These are phyloP conservation scores for Corythoichthys intestinalis DNA, from an alignment of 2,113 vertebrate species.

Conservation along the genomic window DNA sequence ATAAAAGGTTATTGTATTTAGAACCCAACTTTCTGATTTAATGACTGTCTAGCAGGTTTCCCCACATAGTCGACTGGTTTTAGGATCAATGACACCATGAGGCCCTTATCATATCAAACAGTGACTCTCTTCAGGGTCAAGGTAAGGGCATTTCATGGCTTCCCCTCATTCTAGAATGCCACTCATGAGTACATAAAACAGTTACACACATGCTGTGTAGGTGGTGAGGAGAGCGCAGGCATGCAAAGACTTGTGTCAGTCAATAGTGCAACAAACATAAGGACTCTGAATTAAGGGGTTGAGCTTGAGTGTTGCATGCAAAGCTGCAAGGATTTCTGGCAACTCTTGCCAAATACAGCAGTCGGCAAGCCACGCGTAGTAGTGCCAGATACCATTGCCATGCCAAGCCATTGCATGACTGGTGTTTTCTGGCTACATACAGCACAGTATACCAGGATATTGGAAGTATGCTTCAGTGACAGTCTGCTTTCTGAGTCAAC, in stretches of 20 bases:
- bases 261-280: constrained; percentile 3
- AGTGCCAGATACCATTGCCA: constrained; percentile 6
- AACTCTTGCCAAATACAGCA: constrained; percentile 8
- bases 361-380: constrained; percentile 19
- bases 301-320: constrained; percentile 6
- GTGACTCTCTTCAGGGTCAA: constrained; percentile 9
- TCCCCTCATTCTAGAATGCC: not conserved
- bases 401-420: constrained; percentile 16
- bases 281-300: constrained; percentile 1
- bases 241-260: constrained; percentile 11
- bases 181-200: constrained; percentile 28
- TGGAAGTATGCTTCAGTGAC: constrained; percentile 11
- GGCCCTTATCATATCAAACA: constrained; percentile 33
- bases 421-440: constrained; percentile 4
- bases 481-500: not conserved
- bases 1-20: not conserved
- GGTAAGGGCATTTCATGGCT: not conserved
- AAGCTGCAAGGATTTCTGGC: constrained; percentile 12
- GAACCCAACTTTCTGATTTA: not conserved
- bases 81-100: constrained; percentile 21
- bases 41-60: not conserved
- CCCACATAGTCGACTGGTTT: constrained; percentile 1
- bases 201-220: constrained; percentile 1
- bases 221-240: not conserved
- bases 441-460: constrained; percentile 3